Evolutionary conservation across 2,113 vertebrate species (phyloP).

Genomic region (Albula glossodonta): DNA sequence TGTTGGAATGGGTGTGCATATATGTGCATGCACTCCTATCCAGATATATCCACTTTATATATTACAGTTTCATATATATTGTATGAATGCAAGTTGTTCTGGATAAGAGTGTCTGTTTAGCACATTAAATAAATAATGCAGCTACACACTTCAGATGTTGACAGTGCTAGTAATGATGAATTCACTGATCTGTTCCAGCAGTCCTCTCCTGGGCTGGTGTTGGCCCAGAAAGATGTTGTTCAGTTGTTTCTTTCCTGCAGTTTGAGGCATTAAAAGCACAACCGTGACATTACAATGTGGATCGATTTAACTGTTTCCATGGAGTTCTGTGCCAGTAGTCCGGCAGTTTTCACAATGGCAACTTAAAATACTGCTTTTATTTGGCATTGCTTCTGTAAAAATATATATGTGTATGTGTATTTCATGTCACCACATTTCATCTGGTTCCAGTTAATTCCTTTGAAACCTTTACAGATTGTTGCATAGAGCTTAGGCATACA

Average conservation of each 20-base stretch:
- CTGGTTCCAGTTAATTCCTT: slow-evolving; percentile 23
- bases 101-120: not conserved
- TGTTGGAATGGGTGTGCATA: not conserved
- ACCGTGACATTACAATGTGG: not conserved
- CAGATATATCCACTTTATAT: no score
- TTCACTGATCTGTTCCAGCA: slow-evolving; percentile 34
- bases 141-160: slow-evolving; percentile 14
- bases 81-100: not conserved
- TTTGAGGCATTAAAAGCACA: not conserved
- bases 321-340: not conserved
- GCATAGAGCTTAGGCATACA: slow-evolving; percentile 14
- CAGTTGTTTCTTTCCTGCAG: not conserved
- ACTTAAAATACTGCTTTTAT: not conserved
- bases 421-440: slow-evolving; percentile 33
- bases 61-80: no score
- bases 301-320: not conserved
- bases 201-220: not conserved
- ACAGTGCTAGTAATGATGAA: slow-evolving; percentile 36
- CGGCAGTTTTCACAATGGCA: not conserved
- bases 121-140: not conserved
- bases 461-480: slow-evolving; percentile 19
- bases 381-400: slow-evolving; percentile 13
- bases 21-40: not conserved
- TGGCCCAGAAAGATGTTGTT: not conserved
- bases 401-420: slow-evolving; percentile 1